These are phyloP conservation scores for Orientallactaga sibirica DNA, from an alignment of 2,797 vertebrate genomes.

Conservation along the genomic window DNA sequence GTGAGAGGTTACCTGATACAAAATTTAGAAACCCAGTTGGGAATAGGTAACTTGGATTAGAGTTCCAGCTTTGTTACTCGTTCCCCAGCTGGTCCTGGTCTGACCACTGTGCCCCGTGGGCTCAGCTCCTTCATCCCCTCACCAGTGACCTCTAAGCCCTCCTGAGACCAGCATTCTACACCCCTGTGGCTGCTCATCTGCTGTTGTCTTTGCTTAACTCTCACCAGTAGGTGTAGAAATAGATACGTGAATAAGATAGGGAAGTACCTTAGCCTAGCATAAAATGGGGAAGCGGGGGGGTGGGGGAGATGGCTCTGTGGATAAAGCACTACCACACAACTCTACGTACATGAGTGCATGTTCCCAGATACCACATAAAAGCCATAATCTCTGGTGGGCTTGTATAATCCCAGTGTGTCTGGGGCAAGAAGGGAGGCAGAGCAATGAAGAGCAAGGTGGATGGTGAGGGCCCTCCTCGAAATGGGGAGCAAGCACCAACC, in stretches of 20 bases:
- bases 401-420: no score
- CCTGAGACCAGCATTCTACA: background rate
- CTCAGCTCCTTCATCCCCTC: slow-evolving; percentile 40
- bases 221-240: background rate
- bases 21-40: background rate
- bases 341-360: no score
- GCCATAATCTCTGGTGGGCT: no score
- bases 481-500: no score
- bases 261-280: background rate
- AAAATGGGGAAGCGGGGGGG: no score
- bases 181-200: background rate
- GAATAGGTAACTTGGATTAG: background rate
- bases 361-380: no score
- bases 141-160: background rate
- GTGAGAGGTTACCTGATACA: background rate
- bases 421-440: no score
- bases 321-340: no score
- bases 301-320: no score
- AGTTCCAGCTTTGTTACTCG: background rate
- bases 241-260: background rate
- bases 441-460: no score
- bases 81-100: background rate
- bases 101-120: background rate
- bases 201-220: background rate
- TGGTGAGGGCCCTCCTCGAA: no score